Evolutionary conservation across 1,140 invertebrate genomes (phyloP).

Genomic region (Dinoponera quadriceps): DNA sequence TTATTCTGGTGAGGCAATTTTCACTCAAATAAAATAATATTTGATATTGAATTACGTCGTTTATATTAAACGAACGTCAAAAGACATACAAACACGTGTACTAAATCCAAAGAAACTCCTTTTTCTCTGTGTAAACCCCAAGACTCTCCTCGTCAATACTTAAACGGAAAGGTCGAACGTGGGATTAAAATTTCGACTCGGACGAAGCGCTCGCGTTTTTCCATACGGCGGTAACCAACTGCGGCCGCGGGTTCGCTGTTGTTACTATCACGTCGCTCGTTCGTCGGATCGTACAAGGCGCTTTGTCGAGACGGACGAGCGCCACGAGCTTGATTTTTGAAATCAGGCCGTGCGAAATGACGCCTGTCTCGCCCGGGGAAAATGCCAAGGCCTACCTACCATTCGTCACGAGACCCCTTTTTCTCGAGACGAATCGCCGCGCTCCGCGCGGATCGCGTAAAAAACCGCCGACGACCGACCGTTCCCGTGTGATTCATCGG

Average conservation of each 20-base stretch:
- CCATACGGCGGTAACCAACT: too few species aligned
- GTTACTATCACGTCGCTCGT: not conserved
- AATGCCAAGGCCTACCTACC: constrained; percentile 65
- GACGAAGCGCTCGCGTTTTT: not conserved
- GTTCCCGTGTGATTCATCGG: constrained; percentile 24
- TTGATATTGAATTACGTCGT: too few species aligned
- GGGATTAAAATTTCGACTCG: too few species aligned
- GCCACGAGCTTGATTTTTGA: not conserved
- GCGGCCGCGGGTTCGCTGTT: too few species aligned
- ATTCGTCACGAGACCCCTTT: constrained; percentile 62
- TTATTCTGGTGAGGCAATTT: too few species aligned
- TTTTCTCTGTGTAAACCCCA: too few species aligned
- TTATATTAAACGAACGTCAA: too few species aligned
- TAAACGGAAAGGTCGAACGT: too few species aligned
- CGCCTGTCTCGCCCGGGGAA: constrained; percentile 30
- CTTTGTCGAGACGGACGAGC: not conserved
- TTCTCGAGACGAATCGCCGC: constrained; percentile 23
- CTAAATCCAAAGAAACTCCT: too few species aligned
- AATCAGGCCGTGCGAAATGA: constrained; percentile 37
- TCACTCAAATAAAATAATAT: too few species aligned
- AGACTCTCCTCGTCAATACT: too few species aligned
- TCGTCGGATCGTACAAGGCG: not conserved
- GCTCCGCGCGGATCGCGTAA: constrained; percentile 7
- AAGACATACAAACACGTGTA: too few species aligned
- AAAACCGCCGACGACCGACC: constrained; percentile 13